phyloP scores from a whole-genome alignment of 2,888 invertebrate genomes.

The Sinotaia quadrata region DNA sequence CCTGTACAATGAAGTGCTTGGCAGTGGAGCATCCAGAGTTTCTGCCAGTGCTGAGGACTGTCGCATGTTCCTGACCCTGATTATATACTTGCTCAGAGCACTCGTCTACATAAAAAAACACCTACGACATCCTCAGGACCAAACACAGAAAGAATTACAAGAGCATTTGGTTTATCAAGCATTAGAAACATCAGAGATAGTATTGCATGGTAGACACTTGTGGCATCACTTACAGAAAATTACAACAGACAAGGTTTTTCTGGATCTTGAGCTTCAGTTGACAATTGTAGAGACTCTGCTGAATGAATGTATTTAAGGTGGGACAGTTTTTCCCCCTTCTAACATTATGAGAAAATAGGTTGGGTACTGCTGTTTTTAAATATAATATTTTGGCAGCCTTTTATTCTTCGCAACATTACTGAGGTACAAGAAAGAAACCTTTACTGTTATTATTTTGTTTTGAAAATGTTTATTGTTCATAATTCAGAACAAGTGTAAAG shows the following conservation, averaged over 20 bases:
- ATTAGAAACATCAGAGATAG: slow-evolving; percentile 1
- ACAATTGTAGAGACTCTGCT: slow-evolving; percentile 8
- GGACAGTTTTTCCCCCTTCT: no score
- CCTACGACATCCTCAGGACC: background rate
- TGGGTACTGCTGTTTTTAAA: no score
- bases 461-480: no score
- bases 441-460: no score
- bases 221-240: slow-evolving; percentile 29
- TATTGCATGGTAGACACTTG: slow-evolving; percentile 1
- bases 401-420: no score
- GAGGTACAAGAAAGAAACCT: no score
- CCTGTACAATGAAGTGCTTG: slow-evolving; percentile 46
- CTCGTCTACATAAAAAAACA: background rate
- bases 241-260: slow-evolving; percentile 26
- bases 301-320: background rate
- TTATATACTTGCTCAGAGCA: slow-evolving; percentile 7
- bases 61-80: slow-evolving; percentile 19
- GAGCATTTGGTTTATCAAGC: background rate
- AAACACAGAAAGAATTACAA: background rate
- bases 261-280: slow-evolving; percentile 15
- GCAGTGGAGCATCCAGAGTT: background rate
- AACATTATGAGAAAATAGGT: no score
- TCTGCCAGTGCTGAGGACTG: slow-evolving; percentile 3
- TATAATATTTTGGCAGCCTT: no score
- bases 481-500: no score